A percentile compares a stretch with the other conserved stretches of the same genome.
These are phyloP conservation scores for Tarsius wallacei DNA, from an alignment of 2,797 vertebrate species.

Conservation along the genomic window DNA sequence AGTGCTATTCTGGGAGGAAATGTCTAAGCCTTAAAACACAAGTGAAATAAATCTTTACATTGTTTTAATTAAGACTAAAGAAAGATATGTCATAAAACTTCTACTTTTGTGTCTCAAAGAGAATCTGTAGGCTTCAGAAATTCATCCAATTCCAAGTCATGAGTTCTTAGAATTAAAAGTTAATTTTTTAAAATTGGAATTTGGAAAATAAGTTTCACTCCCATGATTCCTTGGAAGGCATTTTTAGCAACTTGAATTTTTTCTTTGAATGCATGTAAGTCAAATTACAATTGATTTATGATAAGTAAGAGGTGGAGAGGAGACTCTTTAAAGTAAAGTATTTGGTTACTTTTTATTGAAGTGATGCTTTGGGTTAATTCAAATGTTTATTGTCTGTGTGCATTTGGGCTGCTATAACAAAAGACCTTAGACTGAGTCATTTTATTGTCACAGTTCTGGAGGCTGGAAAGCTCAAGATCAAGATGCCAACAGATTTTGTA, in stretches of 20 bases:
- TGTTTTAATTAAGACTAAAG: conserved; percentile 73
- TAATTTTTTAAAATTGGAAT: conserved; percentile 41
- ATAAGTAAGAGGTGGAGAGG: not conserved
- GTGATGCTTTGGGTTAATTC: conserved; percentile 43
- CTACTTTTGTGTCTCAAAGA: conserved; percentile 70
- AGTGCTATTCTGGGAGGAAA: conserved; percentile 38
- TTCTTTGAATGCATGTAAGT: not conserved
- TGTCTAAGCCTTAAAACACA: conserved; percentile 60
- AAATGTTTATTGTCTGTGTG: not conserved
- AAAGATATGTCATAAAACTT: conserved; percentile 15
- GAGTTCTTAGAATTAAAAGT: conserved; percentile 44
- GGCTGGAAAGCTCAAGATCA: not conserved
- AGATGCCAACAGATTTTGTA: not conserved
- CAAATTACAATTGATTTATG: conserved; percentile 66
- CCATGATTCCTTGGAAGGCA: conserved; percentile 13
- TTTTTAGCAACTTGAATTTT: conserved; percentile 38
- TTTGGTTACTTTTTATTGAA: conserved; percentile 60
- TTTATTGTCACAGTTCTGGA: not conserved
- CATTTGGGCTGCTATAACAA: not conserved
- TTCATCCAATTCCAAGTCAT: conserved; percentile 67
- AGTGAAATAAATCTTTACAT: conserved; percentile 66
- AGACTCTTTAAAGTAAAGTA: not conserved
- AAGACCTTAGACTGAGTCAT: not conserved
- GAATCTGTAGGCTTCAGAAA: conserved; percentile 49
- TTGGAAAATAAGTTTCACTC: conserved; percentile 57